phyloP scores from a whole-genome alignment of 2,888 invertebrate species.

The Philereme transversata region DNA sequence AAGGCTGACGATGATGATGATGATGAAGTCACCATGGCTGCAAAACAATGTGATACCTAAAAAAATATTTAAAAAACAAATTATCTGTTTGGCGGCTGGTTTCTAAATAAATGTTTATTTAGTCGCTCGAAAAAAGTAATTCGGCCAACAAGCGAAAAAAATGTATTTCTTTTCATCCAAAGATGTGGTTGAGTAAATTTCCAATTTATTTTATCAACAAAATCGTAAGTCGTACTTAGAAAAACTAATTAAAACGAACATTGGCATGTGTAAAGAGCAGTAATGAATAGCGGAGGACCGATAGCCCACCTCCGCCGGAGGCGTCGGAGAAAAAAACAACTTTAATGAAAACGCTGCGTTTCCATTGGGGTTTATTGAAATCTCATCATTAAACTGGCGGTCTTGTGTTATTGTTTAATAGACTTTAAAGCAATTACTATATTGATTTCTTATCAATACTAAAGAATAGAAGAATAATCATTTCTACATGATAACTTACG shows the following conservation, averaged over 20 bases:
- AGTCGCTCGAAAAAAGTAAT: constrained; percentile 10
- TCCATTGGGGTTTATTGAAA: constrained; percentile 61
- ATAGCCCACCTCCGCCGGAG: constrained; percentile 43
- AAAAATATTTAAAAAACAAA: too few species aligned
- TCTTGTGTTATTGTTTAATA: constrained; percentile 9
- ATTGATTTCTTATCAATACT: not conserved
- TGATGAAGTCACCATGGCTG: too few species aligned
- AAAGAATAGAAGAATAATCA: too few species aligned
- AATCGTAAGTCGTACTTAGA: constrained; percentile 59
- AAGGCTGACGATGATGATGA: too few species aligned
- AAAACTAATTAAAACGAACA: constrained; percentile 78
- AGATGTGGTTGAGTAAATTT: constrained; percentile 41
- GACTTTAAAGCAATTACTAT: constrained; percentile 8
- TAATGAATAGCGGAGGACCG: constrained; percentile 67
- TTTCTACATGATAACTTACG: too few species aligned
- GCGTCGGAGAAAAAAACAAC: constrained; percentile 57
- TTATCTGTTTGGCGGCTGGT: not conserved
- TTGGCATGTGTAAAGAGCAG: constrained; percentile 66
- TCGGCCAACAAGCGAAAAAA: constrained; percentile 29
- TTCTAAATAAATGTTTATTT: constrained; percentile 9
- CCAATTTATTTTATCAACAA: constrained; percentile 53
- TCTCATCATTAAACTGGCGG: constrained; percentile 40
- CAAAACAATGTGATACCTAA: too few species aligned
- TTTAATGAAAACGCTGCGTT: constrained; percentile 67
- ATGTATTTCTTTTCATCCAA: constrained; percentile 33